Percentiles rank a stretch among this genome's conserved stretches.
Conservation (phyloP, 2,888 invertebrate genomes). For the Eulithis testata region DNA sequence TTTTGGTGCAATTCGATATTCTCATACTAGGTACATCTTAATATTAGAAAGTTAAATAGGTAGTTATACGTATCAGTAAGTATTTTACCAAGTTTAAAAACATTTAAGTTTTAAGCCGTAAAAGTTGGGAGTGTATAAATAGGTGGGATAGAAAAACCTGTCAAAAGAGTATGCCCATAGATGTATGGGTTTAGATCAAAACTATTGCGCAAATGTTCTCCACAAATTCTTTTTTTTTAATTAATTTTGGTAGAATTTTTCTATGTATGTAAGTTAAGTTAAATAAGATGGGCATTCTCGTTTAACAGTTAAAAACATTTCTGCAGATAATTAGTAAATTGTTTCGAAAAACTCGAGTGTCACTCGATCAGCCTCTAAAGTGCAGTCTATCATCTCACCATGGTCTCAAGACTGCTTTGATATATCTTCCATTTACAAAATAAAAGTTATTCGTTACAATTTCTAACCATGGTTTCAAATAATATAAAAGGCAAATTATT, state of each 20-base stretch:
- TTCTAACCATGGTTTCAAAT: constrained; percentile 8
- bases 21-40: not conserved
- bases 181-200: too few species aligned
- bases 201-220: too few species aligned
- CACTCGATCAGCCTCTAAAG: constrained; percentile 17
- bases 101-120: not conserved
- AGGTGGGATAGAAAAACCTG: constrained; percentile 2
- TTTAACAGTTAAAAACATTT: constrained; percentile 1
- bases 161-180: not conserved
- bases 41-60: not conserved
- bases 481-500: constrained; percentile 9
- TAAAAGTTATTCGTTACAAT: not conserved
- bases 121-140: not conserved
- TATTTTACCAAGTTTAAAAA: not conserved
- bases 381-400: constrained; percentile 24
- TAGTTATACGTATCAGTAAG: not conserved
- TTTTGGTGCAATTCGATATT: constrained; percentile 2
- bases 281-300: not conserved
- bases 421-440: constrained; percentile 6
- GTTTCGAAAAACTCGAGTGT: constrained; percentile 32
- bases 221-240: too few species aligned
- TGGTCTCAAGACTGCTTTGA: constrained; percentile 9
- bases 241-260: too few species aligned
- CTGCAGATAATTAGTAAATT: constrained; percentile 11
- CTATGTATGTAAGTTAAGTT: too few species aligned